These are phyloP conservation scores for Rugalucina vietnamica DNA, from an alignment of 2,888 invertebrate species.

Conservation along the genomic window DNA sequence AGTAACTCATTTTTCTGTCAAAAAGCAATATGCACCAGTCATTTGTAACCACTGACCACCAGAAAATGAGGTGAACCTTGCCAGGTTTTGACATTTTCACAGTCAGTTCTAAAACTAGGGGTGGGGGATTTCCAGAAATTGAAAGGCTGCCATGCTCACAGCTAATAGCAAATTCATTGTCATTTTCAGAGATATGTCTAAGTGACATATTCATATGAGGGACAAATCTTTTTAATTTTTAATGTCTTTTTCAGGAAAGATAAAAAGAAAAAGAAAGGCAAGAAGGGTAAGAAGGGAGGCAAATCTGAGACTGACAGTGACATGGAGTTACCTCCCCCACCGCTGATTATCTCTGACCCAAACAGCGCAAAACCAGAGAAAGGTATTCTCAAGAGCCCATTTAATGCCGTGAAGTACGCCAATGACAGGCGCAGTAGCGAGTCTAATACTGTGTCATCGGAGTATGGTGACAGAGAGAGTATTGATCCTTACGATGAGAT, in stretches of 20 bases:
- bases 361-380: slow-evolving; percentile 80
- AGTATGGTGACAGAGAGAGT: slow-evolving; percentile 70
- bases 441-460: slow-evolving; percentile 66
- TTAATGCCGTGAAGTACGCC: slow-evolving; percentile 59
- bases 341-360: slow-evolving; percentile 77
- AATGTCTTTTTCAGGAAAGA: slow-evolving; percentile 60
- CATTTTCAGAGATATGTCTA: too few species aligned
- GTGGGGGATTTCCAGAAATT: too few species aligned
- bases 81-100: too few species aligned
- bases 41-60: too few species aligned
- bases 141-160: too few species aligned
- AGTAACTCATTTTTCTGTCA: too few species aligned
- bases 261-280: slow-evolving; percentile 68
- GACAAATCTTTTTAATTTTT: not conserved
- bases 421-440: slow-evolving; percentile 69
- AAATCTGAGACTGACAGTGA: slow-evolving; percentile 78
- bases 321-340: slow-evolving; percentile 78
- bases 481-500: slow-evolving; percentile 76
- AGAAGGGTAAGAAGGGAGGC: slow-evolving; percentile 70
- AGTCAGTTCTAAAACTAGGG: too few species aligned
- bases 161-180: too few species aligned
- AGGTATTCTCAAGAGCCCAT: slow-evolving; percentile 79
- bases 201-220: too few species aligned
- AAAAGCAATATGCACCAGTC: too few species aligned
- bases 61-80: too few species aligned